A percentile compares a stretch with the other conserved stretches of the same genome.
phyloP scores from a whole-genome alignment of 2,113 vertebrate species.

The Carassius carassius region DNA sequence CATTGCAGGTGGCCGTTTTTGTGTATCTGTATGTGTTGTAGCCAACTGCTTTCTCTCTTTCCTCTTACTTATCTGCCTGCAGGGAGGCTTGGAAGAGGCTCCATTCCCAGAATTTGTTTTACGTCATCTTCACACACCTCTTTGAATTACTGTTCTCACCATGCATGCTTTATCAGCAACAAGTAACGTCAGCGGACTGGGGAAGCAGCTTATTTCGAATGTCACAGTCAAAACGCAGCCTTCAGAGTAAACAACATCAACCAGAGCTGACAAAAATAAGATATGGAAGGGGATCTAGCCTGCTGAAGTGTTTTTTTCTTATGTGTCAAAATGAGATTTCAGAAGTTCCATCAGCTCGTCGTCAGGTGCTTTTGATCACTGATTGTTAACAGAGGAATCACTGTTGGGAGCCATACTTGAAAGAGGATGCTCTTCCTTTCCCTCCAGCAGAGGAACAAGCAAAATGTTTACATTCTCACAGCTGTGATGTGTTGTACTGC shows the following conservation, averaged over 20 bases:
- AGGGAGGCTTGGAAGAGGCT: conserved; percentile 45
- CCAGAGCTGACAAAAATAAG: conserved; percentile 42
- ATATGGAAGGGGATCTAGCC: conserved; percentile 33
- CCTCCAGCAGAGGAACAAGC: conserved; percentile 20
- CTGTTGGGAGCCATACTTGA: neutral
- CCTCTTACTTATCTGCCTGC: conserved; percentile 46
- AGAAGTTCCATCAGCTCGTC: conserved; percentile 37
- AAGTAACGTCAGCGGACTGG: conserved; percentile 31
- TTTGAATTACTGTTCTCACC: conserved; percentile 48
- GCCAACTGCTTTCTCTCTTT: conserved; percentile 35
- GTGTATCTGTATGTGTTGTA: conserved; percentile 2
- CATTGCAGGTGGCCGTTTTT: conserved; percentile 1
- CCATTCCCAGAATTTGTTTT: conserved; percentile 55
- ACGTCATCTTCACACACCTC: conserved; percentile 47
- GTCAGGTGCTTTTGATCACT: conserved; percentile 40
- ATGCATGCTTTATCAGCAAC: conserved; percentile 49
- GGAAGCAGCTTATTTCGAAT: conserved; percentile 43
- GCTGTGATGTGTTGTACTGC: conserved; percentile 13
- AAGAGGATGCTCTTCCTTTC: conserved; percentile 5
- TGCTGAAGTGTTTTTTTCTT: conserved; percentile 28
- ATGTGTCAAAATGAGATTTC: conserved; percentile 37
- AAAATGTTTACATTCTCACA: conserved; percentile 22
- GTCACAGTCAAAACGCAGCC: conserved; percentile 39
- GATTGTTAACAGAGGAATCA: conserved; percentile 43
- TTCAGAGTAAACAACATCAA: conserved; percentile 50